These are phyloP conservation scores for Paramormyrops kingsleyae DNA, from an alignment of 2,113 vertebrate species.

Conservation along the genomic window DNA sequence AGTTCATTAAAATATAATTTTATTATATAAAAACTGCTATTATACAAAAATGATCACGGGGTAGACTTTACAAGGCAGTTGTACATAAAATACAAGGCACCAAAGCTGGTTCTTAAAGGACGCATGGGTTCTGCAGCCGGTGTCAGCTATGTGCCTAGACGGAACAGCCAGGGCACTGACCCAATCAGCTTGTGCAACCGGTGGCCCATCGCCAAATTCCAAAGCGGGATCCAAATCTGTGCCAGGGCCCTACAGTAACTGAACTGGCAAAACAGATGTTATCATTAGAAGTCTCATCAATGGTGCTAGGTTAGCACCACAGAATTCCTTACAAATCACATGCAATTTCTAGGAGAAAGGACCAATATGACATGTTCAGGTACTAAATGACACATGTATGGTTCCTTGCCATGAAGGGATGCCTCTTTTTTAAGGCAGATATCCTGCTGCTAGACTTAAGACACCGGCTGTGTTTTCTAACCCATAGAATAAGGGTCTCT, in stretches of 20 bases:
- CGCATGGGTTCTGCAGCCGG: neutral
- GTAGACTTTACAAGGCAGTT: conserved; percentile 55
- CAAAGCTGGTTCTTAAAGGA: neutral
- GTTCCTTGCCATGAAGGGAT: neutral
- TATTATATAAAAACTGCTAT: conserved; percentile 70
- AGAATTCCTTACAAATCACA: neutral
- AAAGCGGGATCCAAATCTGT: neutral
- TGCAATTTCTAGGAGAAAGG: neutral
- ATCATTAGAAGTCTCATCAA: neutral
- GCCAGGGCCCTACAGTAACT: neutral
- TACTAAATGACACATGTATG: neutral
- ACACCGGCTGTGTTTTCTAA: neutral
- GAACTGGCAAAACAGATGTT: neutral
- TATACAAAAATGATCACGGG: conserved; percentile 49
- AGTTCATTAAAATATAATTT: conserved; percentile 65
- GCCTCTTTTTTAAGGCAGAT: neutral
- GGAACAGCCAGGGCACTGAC: neutral
- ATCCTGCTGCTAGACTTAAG: neutral
- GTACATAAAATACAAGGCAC: conserved; percentile 34
- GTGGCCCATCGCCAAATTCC: neutral
- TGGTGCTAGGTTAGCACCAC: neutral
- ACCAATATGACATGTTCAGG: neutral
- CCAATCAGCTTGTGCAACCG: neutral
- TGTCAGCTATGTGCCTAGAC: neutral
- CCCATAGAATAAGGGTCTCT: neutral